Conservation (phyloP, 2,113 vertebrate species). For the Corythornis cristatus region DNA sequence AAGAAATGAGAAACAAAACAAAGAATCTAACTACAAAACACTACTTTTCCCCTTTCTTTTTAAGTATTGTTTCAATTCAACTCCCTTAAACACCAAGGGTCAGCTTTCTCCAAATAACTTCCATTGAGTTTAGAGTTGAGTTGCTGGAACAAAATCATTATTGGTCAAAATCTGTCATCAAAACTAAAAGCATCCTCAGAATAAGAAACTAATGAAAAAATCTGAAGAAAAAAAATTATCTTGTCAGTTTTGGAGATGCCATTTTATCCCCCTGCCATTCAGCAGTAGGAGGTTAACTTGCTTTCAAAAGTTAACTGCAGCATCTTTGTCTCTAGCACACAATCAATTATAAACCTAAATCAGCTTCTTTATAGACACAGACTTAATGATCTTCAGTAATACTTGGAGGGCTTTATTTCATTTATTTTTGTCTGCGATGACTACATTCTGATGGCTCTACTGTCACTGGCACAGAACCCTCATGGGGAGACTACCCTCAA, state of each 20-base stretch:
- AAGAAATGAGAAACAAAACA: conserved; percentile 22
- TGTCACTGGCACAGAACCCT: neutral
- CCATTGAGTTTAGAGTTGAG: neutral
- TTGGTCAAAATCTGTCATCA: neutral
- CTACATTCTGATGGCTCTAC: neutral
- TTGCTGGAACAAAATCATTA: neutral
- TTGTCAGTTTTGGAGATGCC: neutral
- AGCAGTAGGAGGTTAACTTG: neutral
- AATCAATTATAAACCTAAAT: neutral
- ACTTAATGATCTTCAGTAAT: neutral
- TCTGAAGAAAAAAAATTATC: neutral
- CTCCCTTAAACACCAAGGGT: neutral
- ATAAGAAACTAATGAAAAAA: neutral
- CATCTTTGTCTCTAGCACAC: neutral
- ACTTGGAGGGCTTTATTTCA: rapidly evolving
- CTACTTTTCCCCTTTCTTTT: neutral
- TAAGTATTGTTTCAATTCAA: neutral
- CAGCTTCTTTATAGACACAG: neutral
- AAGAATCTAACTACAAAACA: neutral
- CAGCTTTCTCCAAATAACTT: neutral
- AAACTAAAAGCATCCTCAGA: neutral
- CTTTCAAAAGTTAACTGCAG: neutral
- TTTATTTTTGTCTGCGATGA: neutral
- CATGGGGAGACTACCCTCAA: neutral
- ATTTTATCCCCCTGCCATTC: neutral